Conservation (phyloP, 2,113 vertebrate genomes). For the Gallinago jamesoni region DNA sequence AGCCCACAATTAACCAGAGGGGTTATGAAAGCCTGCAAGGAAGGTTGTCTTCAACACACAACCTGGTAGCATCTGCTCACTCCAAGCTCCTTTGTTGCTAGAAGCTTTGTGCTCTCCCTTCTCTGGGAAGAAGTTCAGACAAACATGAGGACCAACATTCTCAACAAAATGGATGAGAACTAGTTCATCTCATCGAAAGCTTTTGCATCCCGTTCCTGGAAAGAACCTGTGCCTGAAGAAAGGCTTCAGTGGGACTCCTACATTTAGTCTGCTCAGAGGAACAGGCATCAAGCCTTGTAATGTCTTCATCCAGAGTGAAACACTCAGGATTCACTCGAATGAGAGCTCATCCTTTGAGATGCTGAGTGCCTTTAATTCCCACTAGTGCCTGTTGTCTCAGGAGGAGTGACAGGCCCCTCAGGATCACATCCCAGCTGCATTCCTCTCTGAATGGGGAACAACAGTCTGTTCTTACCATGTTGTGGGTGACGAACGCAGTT, state of each 20-base stretch:
- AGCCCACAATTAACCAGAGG: neutral
- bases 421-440: neutral
- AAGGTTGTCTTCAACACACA: neutral
- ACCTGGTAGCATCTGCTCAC: neutral
- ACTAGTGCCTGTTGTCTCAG: neutral
- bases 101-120: neutral
- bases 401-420: neutral
- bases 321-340: accelerated
- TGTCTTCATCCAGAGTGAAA: neutral
- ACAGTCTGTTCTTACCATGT: neutral
- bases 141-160: no score
- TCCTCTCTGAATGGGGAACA: neutral
- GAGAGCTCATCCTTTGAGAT: neutral
- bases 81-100: neutral
- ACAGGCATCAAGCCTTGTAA: neutral
- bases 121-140: neutral
- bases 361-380: neutral
- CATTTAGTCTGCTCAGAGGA: neutral
- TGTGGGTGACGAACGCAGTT: neutral
- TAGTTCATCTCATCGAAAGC: neutral
- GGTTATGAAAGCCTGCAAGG: neutral
- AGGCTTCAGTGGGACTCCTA: neutral
- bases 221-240: neutral
- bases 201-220: neutral
- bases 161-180: neutral